Percentiles rank a stretch among this genome's conserved stretches.
These are phyloP conservation scores for Magallana nippona DNA, from an alignment of 2,888 invertebrate genomes.

Conservation along the genomic window DNA sequence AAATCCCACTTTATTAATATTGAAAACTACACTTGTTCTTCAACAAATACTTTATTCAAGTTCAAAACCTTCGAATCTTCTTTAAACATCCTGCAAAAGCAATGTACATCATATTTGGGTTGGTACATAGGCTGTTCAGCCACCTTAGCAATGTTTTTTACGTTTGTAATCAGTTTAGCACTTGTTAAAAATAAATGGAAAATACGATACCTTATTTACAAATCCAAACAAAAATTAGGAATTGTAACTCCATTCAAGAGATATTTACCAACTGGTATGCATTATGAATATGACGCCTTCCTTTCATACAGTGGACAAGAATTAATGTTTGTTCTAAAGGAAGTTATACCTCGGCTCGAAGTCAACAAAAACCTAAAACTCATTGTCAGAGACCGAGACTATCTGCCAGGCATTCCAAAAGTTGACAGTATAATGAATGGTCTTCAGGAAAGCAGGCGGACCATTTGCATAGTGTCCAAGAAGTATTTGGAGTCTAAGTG, in stretches of 20 bases:
- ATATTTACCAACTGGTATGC: background rate
- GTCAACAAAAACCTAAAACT: background rate
- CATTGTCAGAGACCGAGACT: constrained; percentile 6
- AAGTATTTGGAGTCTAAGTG: background rate
- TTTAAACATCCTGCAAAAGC: background rate
- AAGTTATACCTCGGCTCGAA: background rate
- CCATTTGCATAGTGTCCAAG: background rate
- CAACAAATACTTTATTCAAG: background rate
- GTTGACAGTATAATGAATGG: background rate
- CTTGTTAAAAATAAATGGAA: background rate
- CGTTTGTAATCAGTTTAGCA: background rate
- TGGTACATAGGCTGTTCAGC: background rate
- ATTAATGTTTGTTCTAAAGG: background rate
- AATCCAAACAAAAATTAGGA: background rate
- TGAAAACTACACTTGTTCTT: background rate
- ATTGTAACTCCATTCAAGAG: background rate
- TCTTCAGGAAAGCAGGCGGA: background rate
- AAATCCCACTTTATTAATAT: background rate
- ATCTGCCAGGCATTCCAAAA: background rate
- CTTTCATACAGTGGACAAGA: background rate
- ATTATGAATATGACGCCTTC: background rate
- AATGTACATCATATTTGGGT: background rate
- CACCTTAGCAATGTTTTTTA: background rate
- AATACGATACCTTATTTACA: background rate
- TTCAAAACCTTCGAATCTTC: background rate